Base-by-base conservation (phyloP, 2,888 invertebrate species). In the Hydrotaea diabolus region DNA sequence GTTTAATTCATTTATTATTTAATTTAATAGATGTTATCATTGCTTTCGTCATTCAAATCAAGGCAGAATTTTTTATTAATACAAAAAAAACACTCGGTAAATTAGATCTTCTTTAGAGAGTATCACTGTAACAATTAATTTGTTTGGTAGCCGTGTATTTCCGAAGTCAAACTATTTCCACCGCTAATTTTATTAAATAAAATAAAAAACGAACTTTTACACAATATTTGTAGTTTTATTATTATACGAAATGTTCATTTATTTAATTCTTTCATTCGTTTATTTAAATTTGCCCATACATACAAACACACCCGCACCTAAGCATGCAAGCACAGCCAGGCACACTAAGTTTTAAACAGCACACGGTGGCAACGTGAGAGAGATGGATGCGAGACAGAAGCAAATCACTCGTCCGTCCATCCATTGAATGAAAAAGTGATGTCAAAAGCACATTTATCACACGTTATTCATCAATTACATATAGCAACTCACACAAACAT, bases 391-490 rank as follows among this genome's bases (percentile, higher is more conserved):
- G 59, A 21, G 43, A 17, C 19, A 43, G 11, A 36, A n/a, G n/a
- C n/a, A 17, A 17, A 19, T 7, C 31, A 4, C 3, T 8, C 39
- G 39, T 11, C 39, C 39, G 39, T 13, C 39, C 39, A 11, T 13
- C 39, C 39, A 11, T 9, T 43, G 69, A 73, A 73, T 71, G 36
- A 64, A 43, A 81, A 82, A 77, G 55, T 82, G 79, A 74, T 82
- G 82, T 85, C 69, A 77, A 85, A 85, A 77, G 55, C 72, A 77
- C 85, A 80, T 74, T 85, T 85, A 85, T 85, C 85, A 82, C 85
- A 85, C 85, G 85, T 85, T 82, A 85, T 85, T 85, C 80, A 85
- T 85, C 85, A 85, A 85, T 82, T 69, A 23, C n/a, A 46, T 43
- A 59, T 13, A 62, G 7, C 1, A 43, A 4, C 26, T 31, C 62